Evolutionary conservation across 2,888 invertebrate genomes (phyloP), one percentile per base, ranked within the genome.

Genomic region (Microplitis manilae): DNA sequence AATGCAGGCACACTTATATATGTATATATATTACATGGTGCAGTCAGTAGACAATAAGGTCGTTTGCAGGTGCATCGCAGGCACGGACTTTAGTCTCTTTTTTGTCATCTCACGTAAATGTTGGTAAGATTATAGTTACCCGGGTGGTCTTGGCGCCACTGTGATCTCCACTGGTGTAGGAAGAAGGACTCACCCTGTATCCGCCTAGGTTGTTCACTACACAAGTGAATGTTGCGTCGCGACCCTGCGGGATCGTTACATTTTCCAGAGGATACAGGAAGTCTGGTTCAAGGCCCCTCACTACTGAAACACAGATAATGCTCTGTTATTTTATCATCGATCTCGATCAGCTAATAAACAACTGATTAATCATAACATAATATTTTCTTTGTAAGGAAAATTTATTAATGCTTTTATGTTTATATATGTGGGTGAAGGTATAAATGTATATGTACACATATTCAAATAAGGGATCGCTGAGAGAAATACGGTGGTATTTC

Each of bases 201-300:
- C 94, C 94, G 87, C 94, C 94, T 90, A 96, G 93, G 93, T 96
- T 95, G 92, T 95, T 95, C 88, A 96, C 95, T 88, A 95, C 94
- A 90, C 96, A 96, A 84, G 95, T 95, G 91, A 96, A 95, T 90
- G 94, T 94, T 85, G 95, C 95, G 91, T 96, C 95, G 85, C 95
- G 92, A 81, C 96, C 96, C 90, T 95, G 95, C 81, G 95, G 93
- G 86, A 96, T 94, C 82, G 96, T 96, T 91, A 96, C 93, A 92
- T 96, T 96, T 92, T 95, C 94, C 92, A 96, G 91, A 68, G 95
- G 94, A 86, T 93, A 94, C 84, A 94, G 91, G 92, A 96, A 96
- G 91, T 95, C 94, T 86, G 96, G 96, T 91, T 95, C 95, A 91
- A 94, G 93, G 90, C 94, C 94, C 93, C 93, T 85, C 92, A 93